Base-by-base conservation (phyloP, 2,888 invertebrate species). In the Mythimna pallens region DNA sequence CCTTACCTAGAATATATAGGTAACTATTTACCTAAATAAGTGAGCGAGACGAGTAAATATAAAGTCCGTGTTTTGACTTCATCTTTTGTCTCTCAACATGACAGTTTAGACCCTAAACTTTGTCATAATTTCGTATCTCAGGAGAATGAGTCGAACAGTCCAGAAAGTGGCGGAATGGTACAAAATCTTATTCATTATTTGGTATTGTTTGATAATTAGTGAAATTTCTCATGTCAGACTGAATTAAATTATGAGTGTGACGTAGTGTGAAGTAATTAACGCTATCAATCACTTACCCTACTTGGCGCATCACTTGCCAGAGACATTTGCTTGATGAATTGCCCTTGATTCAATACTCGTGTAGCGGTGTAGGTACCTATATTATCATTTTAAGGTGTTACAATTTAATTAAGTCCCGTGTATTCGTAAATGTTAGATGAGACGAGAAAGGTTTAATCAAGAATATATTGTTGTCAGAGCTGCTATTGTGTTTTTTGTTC, bases 281-380 rank as follows among this genome's bases (percentile, higher is more conserved):
- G 87, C 85, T 84, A 92, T 91, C 90, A 89, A 91, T 92, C 91
- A 92, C 87, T 59, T 75, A 69, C 77, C 77, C 76, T 86, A 80
- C 86, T 87, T 87, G 86, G 75, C 83, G 85, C 87, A 90, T 90
- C 89, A 87, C 85, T 88, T 85, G 85, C 79, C 75, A 74, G 80
- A 83, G 89, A 89, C 89, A 86, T 79, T 77, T 74, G 69, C 59
- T 79, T 92, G 92, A 91, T 91, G 82, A 89, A 92, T 92, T 86
- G 82, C 88, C 73, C 59, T 70, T 74, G 82, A 86, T 86, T 78
- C 68, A 72, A 78, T 75, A 70, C 50, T 59, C 47, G 30, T 55
- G 12, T 65, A 47, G 47, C 47, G 47, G 47, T 20, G 20, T 52
- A 52, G 8, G n/a, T 52, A 50, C n/a, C n/a, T 30, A 54, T 40